These are phyloP conservation scores for Phrynocephalus guinanensis DNA, from an alignment of 2,797 vertebrate genomes.

Conservation along the genomic window DNA sequence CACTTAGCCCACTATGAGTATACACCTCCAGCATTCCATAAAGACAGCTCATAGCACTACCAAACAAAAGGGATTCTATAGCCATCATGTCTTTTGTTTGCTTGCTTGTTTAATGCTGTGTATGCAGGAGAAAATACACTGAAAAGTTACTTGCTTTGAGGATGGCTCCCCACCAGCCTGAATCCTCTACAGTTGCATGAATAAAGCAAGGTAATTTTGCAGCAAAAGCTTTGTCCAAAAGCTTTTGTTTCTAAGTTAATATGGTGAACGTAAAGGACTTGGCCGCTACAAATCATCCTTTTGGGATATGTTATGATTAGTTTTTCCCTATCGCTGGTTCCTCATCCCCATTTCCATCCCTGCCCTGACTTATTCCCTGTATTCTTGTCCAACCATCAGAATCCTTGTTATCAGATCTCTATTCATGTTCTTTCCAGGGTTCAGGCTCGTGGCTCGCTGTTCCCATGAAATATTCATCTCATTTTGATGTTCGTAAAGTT, in stretches of 20 bases:
- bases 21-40: no score
- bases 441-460: background rate
- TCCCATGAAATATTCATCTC: conserved; percentile 11
- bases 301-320: background rate
- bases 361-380: background rate
- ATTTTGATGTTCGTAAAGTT: background rate
- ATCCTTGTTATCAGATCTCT: background rate
- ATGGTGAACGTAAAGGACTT: background rate
- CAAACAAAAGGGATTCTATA: background rate
- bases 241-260: background rate
- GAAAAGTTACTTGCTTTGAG: background rate
- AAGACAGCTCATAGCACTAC: background rate
- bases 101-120: background rate
- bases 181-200: background rate
- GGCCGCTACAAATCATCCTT: background rate
- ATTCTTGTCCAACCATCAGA: conserved; percentile 20
- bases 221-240: background rate
- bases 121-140: background rate
- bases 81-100: background rate
- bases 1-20: no score
- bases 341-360: conserved; percentile 4
- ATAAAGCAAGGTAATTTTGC: background rate
- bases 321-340: accelerated
- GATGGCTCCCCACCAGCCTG: background rate
- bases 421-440: conserved; percentile 15